Conservation (phyloP, 2,113 vertebrate species). For the Lepus timidus region DNA sequence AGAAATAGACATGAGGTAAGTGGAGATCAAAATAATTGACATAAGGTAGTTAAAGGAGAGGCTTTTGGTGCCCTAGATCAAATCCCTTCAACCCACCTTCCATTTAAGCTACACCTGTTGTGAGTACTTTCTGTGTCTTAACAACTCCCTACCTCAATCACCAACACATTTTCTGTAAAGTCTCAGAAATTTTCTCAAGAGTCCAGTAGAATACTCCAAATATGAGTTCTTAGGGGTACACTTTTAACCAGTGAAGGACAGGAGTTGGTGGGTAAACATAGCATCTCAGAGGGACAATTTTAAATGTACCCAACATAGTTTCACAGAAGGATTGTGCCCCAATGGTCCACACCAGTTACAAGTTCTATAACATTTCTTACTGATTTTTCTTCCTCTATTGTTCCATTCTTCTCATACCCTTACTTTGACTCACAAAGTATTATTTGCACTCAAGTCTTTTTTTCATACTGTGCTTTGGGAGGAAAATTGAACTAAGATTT, state of each 20-base stretch:
- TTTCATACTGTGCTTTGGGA: not conserved
- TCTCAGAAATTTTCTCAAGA: not conserved
- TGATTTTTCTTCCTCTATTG: not conserved
- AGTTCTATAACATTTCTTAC: not conserved
- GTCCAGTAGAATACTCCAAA: not conserved
- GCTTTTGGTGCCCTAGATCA: not conserved
- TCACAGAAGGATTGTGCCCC: not conserved
- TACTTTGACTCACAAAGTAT: not conserved
- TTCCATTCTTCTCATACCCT: not conserved
- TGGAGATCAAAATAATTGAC: not conserved
- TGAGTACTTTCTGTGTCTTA: constrained; percentile 5
- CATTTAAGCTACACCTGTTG: not conserved
- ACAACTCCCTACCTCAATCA: not conserved
- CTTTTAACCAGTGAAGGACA: not conserved
- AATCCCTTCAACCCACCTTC: not conserved
- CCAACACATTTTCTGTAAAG: not conserved
- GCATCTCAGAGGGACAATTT: not conserved
- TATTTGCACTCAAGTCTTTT: not conserved
- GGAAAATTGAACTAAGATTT: not conserved
- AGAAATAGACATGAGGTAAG: not conserved
- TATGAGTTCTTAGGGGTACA: not conserved
- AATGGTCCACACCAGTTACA: not conserved
- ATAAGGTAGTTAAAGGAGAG: not conserved
- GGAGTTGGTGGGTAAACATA: not conserved
- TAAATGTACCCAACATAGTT: not conserved